Evolutionary conservation across 1,140 invertebrate species (phyloP).

Genomic region (Aricia agestis): DNA sequence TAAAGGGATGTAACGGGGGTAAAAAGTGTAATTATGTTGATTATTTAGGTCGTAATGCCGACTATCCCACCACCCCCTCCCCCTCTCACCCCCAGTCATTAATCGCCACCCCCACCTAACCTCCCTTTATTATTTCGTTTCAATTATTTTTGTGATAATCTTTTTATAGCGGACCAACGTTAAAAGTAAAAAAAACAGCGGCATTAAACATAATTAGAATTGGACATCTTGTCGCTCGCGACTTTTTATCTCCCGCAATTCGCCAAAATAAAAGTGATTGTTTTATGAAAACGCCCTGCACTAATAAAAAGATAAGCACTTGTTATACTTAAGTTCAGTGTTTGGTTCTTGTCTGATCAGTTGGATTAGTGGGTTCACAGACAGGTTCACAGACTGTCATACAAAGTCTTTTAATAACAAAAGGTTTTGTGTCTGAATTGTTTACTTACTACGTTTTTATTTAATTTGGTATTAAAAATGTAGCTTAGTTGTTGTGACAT

Average conservation of each 20-base stretch:
- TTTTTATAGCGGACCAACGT: conserved; percentile 71
- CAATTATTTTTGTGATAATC: conserved; percentile 76
- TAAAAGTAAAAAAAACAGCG: conserved; percentile 74
- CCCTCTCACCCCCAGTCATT: conserved; percentile 47
- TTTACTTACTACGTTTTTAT: too few relatives aligned
- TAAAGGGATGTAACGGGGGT: conserved; percentile 59
- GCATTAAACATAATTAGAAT: conserved; percentile 73
- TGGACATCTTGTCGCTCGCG: conserved; percentile 62
- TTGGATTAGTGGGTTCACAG: too few relatives aligned
- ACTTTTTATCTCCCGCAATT: conserved; percentile 36
- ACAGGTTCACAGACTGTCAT: too few relatives aligned
- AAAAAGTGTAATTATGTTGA: conserved; percentile 76
- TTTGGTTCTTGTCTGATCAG: too few relatives aligned
- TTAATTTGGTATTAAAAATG: too few relatives aligned
- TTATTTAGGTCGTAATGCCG: conserved; percentile 74
- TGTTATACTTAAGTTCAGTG: too few relatives aligned
- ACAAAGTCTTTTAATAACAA: too few relatives aligned
- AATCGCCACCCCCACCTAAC: conserved; percentile 51
- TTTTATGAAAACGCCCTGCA: neutral
- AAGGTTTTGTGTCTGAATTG: too few relatives aligned
- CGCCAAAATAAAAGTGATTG: conserved; percentile 6
- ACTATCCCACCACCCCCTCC: conserved; percentile 52
- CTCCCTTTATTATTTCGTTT: conserved; percentile 74
- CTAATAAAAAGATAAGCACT: too few relatives aligned
- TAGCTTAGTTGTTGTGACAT: too few relatives aligned